Evolutionary conservation across 2,797 vertebrate genomes (phyloP).

Genomic region (Eulemur mongoz): DNA sequence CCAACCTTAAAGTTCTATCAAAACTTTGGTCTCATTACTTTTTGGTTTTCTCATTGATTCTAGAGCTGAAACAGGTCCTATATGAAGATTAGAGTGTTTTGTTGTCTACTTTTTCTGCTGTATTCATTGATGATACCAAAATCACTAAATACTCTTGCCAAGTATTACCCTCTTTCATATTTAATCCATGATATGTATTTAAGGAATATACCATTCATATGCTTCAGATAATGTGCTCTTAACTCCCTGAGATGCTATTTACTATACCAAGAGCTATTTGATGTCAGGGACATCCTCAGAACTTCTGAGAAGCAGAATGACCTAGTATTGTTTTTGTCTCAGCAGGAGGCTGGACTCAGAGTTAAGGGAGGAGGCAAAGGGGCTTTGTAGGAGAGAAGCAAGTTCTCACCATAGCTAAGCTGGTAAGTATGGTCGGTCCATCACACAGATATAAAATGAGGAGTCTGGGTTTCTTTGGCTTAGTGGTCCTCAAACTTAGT

Average conservation of each 20-base stretch:
- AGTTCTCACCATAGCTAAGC: background rate
- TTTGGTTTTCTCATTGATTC: slow-evolving; percentile 11
- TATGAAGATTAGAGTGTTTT: background rate
- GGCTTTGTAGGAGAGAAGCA: background rate
- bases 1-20: background rate
- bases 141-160: background rate
- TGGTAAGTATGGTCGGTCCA: background rate
- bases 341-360: background rate
- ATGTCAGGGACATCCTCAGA: background rate
- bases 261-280: background rate
- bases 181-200: background rate
- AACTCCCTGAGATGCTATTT: background rate
- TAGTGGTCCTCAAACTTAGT: background rate
- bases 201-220: background rate
- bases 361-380: background rate
- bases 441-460: background rate
- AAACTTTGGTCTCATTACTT: background rate
- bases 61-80: background rate
- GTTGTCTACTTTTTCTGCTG: background rate
- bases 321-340: background rate
- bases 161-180: background rate
- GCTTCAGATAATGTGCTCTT: background rate
- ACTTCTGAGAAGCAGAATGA: background rate
- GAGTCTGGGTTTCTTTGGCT: background rate
- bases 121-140: background rate